Base-by-base conservation (phyloP, 2,888 invertebrate genomes). In the Drepanosiphum platanoidis region DNA sequence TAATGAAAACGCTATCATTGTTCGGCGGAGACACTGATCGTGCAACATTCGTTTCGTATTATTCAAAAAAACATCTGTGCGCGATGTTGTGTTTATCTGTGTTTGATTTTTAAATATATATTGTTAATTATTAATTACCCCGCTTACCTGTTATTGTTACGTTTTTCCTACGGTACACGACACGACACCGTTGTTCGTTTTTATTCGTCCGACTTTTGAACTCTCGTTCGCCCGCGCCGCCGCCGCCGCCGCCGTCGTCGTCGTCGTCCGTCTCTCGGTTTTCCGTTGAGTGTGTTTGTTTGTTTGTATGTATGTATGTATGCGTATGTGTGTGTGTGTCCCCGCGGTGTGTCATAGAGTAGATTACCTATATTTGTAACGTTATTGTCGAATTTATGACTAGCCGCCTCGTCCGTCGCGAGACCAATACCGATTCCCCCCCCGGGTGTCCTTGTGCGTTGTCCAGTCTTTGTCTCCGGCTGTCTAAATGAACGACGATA, bases 401-500 rank as follows among this genome's bases (percentile, higher is more conserved):
- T 39, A 30, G 30, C 71, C 36, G 30, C 71, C 36, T 58, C 39
- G 58, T 39, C 13, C 8, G 36, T 22, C 4, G 66, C 52, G 52
- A 5, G 18, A 22, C 27, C 18, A 27, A 36, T 36, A 36, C 5
- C n/a, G 8, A 22, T 58, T 71, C 7, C 71, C 15, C 39, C 7
- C 71, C 15, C 39, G 22, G 71, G 71, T 81, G 66, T 66, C 66
- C 66, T 66, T 66, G 66, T 58, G 39, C n/a, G n/a, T 39, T 39
- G 9, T 30, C 32, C 7, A 71, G 71, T 82, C 64, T 74, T 83
- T 74, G 42, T 83, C 13, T 83, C 9, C 61, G 42, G 42, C 61
- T 64, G 32, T 75, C 74, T 84, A 75, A 84, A 84, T 84, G 83
- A 84, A 75, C 83, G 75, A 84, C 13, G 83, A 84, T 68, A 77